phyloP scores from a whole-genome alignment of 1,140 invertebrate species.

The Formica exsecta region DNA sequence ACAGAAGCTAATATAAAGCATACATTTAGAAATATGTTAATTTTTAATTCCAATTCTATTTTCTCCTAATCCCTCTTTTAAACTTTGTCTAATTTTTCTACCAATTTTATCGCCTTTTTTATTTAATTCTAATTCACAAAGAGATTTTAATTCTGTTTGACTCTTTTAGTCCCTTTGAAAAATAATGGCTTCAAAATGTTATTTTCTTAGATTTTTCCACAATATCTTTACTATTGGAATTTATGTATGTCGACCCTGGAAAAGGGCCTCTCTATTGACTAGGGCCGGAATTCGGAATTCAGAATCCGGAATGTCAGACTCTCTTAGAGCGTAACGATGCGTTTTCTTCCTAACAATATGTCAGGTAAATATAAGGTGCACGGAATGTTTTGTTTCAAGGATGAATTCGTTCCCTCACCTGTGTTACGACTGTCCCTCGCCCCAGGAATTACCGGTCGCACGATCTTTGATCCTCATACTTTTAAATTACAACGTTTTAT shows the following conservation, averaged over 20 bases:
- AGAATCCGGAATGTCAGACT: background rate
- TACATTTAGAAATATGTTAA: background rate
- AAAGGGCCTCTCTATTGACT: background rate
- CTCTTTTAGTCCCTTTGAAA: background rate
- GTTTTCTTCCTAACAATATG: slow-evolving; percentile 61
- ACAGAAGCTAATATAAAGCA: background rate
- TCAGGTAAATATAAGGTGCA: slow-evolving; percentile 71
- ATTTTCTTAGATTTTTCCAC: background rate
- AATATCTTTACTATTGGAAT: background rate
- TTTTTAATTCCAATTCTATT: background rate
- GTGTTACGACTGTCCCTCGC: slow-evolving; percentile 65
- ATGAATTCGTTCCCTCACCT: slow-evolving; percentile 57
- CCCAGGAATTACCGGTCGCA: background rate
- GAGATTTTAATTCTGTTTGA: background rate
- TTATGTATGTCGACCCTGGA: background rate
- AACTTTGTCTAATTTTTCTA: background rate
- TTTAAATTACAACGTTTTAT: background rate
- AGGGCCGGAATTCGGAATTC: background rate
- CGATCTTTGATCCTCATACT: background rate
- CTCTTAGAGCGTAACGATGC: slow-evolving; percentile 30
- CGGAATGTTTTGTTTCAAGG: slow-evolving; percentile 54
- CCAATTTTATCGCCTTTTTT: background rate
- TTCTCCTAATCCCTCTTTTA: background rate
- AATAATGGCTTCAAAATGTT: background rate
- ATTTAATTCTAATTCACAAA: too few relatives aligned